Evolutionary conservation across 64 coral and sea anemone species (phyloP).

Genomic region (Dendrophyllia cribrosa): DNA sequence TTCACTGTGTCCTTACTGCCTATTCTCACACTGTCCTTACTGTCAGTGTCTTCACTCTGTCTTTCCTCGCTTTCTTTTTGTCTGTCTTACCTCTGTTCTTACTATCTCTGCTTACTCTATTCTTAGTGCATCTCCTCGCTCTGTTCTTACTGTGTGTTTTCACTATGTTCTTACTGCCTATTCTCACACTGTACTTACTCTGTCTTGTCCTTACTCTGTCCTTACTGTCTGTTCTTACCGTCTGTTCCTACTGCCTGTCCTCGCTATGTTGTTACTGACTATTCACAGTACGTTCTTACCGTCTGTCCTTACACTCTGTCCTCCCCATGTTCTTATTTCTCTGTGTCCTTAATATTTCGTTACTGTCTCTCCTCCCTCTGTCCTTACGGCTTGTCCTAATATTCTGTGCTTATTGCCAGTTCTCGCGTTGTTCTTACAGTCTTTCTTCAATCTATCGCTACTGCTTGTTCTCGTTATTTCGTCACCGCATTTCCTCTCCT

Average conservation of each 20-base stretch:
- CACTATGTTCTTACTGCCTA: too few species aligned
- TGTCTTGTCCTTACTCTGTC: too few species aligned
- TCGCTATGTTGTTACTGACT: not conserved
- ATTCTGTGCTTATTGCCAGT: not conserved
- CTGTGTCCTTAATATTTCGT: not conserved
- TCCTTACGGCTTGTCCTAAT: not conserved
- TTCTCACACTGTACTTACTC: too few species aligned
- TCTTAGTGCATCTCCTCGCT: not conserved
- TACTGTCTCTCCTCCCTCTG: not conserved
- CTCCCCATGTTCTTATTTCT: not conserved
- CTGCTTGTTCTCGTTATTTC: not conserved
- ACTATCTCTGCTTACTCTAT: not conserved
- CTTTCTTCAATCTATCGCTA: too few species aligned
- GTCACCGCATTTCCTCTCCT: too few species aligned
- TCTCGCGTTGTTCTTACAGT: not conserved
- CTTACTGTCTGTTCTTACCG: not conserved
- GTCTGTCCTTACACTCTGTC: not conserved
- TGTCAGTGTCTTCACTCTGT: not conserved
- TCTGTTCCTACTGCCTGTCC: not conserved
- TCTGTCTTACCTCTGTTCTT: not conserved
- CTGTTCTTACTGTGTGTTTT: not conserved
- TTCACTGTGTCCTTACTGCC: too few species aligned
- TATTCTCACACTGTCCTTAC: too few species aligned
- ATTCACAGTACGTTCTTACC: not conserved
- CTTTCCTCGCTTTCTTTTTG: not conserved